Base-by-base conservation (phyloP, 2,888 invertebrate species). In the Chrysomela aeneicollis region DNA sequence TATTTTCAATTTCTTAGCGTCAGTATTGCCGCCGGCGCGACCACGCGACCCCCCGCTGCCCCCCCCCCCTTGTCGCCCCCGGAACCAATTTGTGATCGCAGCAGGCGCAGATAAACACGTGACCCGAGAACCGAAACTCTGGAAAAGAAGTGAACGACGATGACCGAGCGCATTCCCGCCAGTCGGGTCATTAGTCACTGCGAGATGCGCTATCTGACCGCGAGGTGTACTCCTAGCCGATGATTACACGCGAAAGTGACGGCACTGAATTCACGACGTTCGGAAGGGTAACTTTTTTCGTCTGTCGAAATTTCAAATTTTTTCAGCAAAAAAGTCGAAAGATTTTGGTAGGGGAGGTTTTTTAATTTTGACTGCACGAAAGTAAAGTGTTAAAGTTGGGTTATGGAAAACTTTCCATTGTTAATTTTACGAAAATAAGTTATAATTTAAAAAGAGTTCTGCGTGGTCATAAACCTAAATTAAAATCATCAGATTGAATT, bases 31-130 rank as follows among this genome's bases (percentile, higher is more conserved):
- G n/a, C n/a, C n/a, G n/a, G n/a, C 42, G 42, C 15, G 15, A 35
- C 35, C 42, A 42, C 15, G 15, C 42, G 15, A 10, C 42, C n/a
- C 8, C n/a, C 42, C 35, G 12, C 2, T 12, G 12, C 12, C 35
- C 10, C 12, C 2, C 9, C 35, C 10, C 12, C n/a, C n/a, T n/a
- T n/a, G n/a, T 26, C 4, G 4, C 26, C 82, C 83, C 84, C 84
- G 84, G 84, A 86, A 85, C 85, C 85, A 86, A 87, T 87, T 87
- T 86, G 86, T 86, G 86, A 84, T 85, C 87, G 80, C 87, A 86
- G 87, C 86, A 79, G 86, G 87, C 80, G 82, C 84, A 85, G 85
- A 85, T 85, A 86, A 86, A 86, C 86, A 85, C 80, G 84, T 84
- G 86, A 86, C 3, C 6, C 42, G 42, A 42, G 42, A 42, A 4